phyloP scores from a whole-genome alignment of 2,113 vertebrate genomes.

The Xenopus borealis region DNA sequence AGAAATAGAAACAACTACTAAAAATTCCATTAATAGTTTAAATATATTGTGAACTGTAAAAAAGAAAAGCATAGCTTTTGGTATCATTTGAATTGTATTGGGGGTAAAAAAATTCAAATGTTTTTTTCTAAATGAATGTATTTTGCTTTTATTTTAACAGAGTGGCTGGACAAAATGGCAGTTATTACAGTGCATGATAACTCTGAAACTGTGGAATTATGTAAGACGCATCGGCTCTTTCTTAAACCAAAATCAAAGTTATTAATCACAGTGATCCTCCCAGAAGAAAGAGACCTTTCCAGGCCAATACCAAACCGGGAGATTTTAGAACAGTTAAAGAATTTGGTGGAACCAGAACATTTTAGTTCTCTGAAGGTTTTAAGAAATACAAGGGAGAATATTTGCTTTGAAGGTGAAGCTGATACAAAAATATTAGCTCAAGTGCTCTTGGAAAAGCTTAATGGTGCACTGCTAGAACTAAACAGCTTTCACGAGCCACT shows the following conservation, averaged over 20 bases:
- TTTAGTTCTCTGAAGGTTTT: slow-evolving; percentile 61
- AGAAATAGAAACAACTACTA: too few species aligned
- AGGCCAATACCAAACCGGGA: slow-evolving; percentile 63
- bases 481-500: slow-evolving; percentile 57
- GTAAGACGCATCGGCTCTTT: slow-evolving; percentile 59
- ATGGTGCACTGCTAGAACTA: slow-evolving; percentile 59
- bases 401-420: slow-evolving; percentile 62
- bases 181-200: slow-evolving; percentile 63
- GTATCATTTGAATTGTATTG: too few species aligned
- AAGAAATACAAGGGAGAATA: slow-evolving; percentile 60
- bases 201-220: slow-evolving; percentile 64
- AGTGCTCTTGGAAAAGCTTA: slow-evolving; percentile 60
- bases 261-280: slow-evolving; percentile 61
- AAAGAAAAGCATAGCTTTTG: too few species aligned
- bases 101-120: too few species aligned
- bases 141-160: slow-evolving; percentile 47
- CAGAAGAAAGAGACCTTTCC: slow-evolving; percentile 49
- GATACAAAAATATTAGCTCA: slow-evolving; percentile 58
- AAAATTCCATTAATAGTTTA: too few species aligned
- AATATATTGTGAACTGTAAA: too few species aligned
- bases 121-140: too few species aligned
- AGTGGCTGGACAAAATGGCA: slow-evolving; percentile 53
- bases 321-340: slow-evolving; percentile 65
- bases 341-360: slow-evolving; percentile 61
- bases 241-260: slow-evolving; percentile 66